Percentiles rank a stretch among this genome's conserved stretches.
Conservation (phyloP, 2,888 invertebrate species). For the Teinopalpus imperialis region DNA sequence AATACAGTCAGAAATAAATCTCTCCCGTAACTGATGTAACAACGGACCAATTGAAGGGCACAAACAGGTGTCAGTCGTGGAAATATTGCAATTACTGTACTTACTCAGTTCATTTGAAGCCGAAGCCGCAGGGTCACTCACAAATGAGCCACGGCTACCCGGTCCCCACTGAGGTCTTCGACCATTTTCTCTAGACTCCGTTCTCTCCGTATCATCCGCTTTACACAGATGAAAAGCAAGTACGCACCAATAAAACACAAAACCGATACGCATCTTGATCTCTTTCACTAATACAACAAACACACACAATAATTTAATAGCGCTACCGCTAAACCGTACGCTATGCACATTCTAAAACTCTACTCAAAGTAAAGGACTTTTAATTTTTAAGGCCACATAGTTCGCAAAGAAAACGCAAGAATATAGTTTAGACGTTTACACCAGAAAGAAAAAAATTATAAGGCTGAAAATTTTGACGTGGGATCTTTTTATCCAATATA, state of each 20-base stretch:
- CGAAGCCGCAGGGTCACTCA: constrained; percentile 54
- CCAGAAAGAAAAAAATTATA: constrained; percentile 59
- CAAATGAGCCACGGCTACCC: constrained; percentile 59
- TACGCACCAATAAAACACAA: constrained; percentile 78
- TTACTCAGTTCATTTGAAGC: constrained; percentile 74
- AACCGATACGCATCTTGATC: constrained; percentile 79
- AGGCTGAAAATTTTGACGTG: constrained; percentile 56
- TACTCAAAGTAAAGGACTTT: constrained; percentile 44
- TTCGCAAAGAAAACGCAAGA: constrained; percentile 60
- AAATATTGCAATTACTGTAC: constrained; percentile 49
- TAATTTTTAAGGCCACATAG: constrained; percentile 64
- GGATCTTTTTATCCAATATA: constrained; percentile 28
- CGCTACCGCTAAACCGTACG: constrained; percentile 54
- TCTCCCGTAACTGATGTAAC: constrained; percentile 18
- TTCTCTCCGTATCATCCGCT: constrained; percentile 73
- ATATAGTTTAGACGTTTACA: constrained; percentile 48
- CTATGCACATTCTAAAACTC: constrained; percentile 72
- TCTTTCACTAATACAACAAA: constrained; percentile 61
- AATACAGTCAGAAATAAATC: constrained; percentile 15
- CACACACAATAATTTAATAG: constrained; percentile 56
- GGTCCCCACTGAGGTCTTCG: constrained; percentile 72
- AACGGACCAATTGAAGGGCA: constrained; percentile 48
- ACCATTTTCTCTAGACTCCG: constrained; percentile 65
- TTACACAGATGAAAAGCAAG: constrained; percentile 74
- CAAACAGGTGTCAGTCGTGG: constrained; percentile 63